A percentile compares a stretch with the other conserved stretches of the same genome.
phyloP scores from a whole-genome alignment of 1,140 invertebrate genomes.

The Andrena cerasifolii region DNA sequence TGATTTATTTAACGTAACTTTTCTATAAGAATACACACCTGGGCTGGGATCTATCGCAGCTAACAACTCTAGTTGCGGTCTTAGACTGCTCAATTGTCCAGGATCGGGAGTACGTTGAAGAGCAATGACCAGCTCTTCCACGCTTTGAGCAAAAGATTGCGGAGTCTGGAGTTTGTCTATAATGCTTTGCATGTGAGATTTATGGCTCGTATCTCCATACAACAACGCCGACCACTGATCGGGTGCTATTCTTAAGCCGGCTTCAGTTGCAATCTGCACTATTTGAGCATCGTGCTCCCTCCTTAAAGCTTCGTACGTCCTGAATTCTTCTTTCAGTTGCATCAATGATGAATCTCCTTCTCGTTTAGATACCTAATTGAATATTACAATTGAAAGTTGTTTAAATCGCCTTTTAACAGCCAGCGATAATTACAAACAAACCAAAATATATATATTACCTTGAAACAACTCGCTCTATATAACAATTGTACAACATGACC shows the following conservation, averaged over 20 bases:
- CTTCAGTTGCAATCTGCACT: conserved; percentile 98
- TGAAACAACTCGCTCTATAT: conserved; percentile 99
- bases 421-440: not conserved
- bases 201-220: conserved; percentile 97
- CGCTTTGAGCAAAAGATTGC: conserved; percentile 93
- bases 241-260: conserved; percentile 97
- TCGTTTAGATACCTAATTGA: conserved; percentile 93
- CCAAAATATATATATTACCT: conserved; percentile 84
- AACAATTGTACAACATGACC: conserved; percentile 99
- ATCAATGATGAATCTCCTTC: conserved; percentile 99
- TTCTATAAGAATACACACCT: conserved; percentile 80
- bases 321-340: conserved; percentile 99
- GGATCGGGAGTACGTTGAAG: conserved; percentile 96
- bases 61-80: conserved; percentile 91
- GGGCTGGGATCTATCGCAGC: conserved; percentile 93
- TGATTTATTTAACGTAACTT: not conserved
- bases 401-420: not conserved
- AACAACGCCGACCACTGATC: conserved; percentile 99
- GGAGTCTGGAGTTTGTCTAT: conserved; percentile 97
- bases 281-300: conserved; percentile 99
- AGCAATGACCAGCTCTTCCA: conserved; percentile 96
- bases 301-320: conserved; percentile 95
- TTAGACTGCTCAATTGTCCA: conserved; percentile 89
- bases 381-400: conserved; percentile 34
- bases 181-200: conserved; percentile 99